Conservation (phyloP, 2,113 vertebrate species). For the Chroicocephalus ridibundus region DNA sequence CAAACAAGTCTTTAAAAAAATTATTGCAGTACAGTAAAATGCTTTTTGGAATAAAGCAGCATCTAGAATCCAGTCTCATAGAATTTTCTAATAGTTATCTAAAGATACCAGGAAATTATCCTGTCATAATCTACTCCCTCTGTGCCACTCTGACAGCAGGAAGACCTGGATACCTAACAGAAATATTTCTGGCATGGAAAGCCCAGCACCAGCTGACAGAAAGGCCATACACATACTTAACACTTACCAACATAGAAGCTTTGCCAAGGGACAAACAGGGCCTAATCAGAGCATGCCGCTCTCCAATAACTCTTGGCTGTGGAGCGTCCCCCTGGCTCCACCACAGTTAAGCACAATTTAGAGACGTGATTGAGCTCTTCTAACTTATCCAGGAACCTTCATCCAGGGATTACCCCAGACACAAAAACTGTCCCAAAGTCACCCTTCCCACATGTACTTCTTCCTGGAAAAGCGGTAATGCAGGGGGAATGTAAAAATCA, state of each 20-base stretch:
- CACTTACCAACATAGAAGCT: neutral
- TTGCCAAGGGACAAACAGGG: neutral
- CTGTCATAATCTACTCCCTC: neutral
- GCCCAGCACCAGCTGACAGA: neutral
- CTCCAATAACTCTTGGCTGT: conserved; percentile 4
- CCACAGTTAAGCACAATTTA: neutral
- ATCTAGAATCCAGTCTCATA: neutral
- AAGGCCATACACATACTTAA: neutral
- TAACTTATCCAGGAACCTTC: neutral
- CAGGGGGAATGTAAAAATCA: neutral
- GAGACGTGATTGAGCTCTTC: neutral
- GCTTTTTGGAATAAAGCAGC: neutral
- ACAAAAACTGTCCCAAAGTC: neutral
- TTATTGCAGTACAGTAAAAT: neutral
- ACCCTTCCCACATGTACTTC: rapidly evolving
- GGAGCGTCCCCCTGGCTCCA: rapidly evolving
- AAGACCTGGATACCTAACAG: neutral
- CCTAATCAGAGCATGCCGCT: neutral
- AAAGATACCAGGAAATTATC: neutral
- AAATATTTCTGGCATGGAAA: neutral
- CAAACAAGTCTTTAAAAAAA: neutral
- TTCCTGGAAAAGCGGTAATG: neutral
- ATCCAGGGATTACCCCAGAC: neutral
- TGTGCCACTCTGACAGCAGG: neutral
- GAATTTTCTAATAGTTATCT: neutral